phyloP scores from a whole-genome alignment of 2,888 invertebrate species.

The Metacarcinus magister region DNA sequence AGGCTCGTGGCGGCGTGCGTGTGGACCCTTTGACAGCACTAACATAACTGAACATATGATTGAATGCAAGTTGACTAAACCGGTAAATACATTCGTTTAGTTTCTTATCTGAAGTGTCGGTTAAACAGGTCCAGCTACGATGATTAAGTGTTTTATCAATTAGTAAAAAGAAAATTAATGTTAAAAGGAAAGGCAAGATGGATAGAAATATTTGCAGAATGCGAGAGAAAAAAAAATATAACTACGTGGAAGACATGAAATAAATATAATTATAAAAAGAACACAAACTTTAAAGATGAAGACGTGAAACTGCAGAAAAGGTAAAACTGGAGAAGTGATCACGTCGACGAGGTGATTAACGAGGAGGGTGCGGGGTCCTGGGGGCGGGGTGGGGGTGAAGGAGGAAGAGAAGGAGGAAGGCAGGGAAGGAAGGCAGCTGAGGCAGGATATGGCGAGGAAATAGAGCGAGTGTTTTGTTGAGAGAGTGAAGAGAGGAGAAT shows the following conservation, averaged over 20 bases:
- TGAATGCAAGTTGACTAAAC: no score
- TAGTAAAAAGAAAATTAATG: no score
- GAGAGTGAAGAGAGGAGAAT: conserved; percentile 42
- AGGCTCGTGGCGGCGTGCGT: no score
- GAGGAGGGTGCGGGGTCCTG: not conserved
- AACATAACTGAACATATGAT: no score
- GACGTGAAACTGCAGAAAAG: not conserved
- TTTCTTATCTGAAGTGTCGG: no score
- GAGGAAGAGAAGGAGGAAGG: not conserved
- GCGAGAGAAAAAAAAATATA: not conserved
- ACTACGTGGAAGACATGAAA: not conserved
- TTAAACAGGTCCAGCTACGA: no score
- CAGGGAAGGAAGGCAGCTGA: not conserved
- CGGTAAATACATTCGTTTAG: no score
- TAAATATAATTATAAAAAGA: not conserved
- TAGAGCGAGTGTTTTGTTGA: conserved; percentile 37
- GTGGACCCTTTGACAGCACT: no score
- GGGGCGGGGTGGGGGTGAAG: not conserved
- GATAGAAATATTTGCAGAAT: not conserved
- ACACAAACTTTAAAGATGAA: not conserved
- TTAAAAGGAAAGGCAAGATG: no score
- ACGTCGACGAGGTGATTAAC: not conserved
- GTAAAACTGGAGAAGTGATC: conserved; percentile 19
- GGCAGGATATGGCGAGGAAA: conserved; percentile 45
- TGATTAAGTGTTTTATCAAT: no score